Evolutionary conservation across 2,113 vertebrate genomes (phyloP).

Genomic region (Hydropotes inermis): DNA sequence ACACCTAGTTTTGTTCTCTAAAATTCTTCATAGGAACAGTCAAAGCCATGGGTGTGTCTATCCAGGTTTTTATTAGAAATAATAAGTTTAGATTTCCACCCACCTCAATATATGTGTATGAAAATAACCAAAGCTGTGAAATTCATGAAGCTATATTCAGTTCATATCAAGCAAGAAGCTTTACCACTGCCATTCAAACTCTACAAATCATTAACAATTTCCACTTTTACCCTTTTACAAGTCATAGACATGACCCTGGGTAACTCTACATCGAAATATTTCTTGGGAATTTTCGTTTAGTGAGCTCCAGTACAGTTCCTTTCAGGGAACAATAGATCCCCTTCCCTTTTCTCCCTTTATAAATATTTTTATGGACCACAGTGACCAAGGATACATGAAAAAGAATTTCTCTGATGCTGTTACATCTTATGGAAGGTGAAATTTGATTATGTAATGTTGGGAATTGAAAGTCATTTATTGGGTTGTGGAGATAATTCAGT

Average conservation of each 20-base stretch:
- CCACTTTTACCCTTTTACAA: background rate
- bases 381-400: background rate
- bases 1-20: background rate
- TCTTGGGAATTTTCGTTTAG: constrained; percentile 29
- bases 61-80: background rate
- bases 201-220: background rate
- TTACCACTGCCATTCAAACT: background rate
- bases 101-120: background rate
- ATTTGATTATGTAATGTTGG: background rate
- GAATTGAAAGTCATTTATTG: constrained; percentile 1
- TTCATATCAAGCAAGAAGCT: background rate
- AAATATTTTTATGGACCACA: background rate
- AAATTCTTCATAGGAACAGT: background rate
- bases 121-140: background rate
- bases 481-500: background rate
- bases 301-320: background rate
- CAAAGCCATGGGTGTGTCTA: background rate
- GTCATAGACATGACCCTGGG: background rate
- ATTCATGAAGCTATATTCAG: background rate
- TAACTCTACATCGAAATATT: background rate
- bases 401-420: background rate
- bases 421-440: background rate
- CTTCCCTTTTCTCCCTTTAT: background rate
- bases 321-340: background rate
- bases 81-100: background rate